phyloP scores from a whole-genome alignment of 2,797 vertebrate genomes.

The Odontamblyopus rebecca region DNA sequence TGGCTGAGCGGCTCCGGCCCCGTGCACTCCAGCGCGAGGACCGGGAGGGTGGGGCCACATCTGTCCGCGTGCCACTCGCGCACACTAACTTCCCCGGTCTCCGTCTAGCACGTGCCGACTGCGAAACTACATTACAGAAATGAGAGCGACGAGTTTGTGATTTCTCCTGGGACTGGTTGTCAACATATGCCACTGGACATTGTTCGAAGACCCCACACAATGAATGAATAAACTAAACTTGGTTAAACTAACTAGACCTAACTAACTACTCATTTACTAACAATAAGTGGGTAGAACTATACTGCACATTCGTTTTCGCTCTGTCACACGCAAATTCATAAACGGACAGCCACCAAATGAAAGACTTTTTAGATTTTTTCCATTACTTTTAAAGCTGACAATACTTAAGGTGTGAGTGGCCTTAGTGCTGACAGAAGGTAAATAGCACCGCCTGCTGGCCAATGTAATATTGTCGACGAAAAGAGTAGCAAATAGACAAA shows the following conservation, averaged over 20 bases:
- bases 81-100: constrained; percentile 65
- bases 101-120: constrained; percentile 81
- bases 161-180: neutral
- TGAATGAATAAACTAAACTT: neutral
- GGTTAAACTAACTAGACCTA: neutral
- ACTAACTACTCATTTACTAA: neutral
- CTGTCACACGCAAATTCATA: neutral
- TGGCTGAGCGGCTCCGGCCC: constrained; percentile 67
- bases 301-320: neutral
- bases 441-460: constrained; percentile 58
- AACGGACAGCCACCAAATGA: neutral
- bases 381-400: neutral
- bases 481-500: neutral
- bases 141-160: constrained; percentile 14
- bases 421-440: constrained; percentile 23
- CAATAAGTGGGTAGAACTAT: neutral
- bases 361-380: neutral
- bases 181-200: neutral
- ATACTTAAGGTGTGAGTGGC: neutral
- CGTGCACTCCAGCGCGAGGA: constrained; percentile 73
- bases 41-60: constrained; percentile 49
- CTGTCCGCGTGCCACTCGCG: constrained; percentile 76
- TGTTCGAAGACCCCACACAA: neutral
- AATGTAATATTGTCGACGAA: neutral
- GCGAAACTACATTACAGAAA: constrained; percentile 64